Evolutionary conservation across 2,113 vertebrate genomes (phyloP).

Genomic region (Cyrtonyx montezumae): DNA sequence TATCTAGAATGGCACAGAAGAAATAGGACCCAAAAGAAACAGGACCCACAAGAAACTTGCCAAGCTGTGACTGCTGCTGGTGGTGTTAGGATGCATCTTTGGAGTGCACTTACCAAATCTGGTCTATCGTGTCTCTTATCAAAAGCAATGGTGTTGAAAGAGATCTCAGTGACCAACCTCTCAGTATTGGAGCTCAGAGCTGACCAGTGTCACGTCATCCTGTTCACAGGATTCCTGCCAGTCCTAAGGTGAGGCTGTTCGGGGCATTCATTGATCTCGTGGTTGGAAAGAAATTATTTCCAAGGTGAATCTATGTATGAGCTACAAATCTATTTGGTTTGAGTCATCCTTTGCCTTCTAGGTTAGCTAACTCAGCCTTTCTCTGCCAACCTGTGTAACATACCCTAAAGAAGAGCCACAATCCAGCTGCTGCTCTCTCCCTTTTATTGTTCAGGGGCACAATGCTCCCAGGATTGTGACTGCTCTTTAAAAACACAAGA

Average conservation of each 20-base stretch:
- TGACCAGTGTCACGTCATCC: neutral
- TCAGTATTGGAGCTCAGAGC: neutral
- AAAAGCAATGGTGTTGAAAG: neutral
- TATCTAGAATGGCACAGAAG: neutral
- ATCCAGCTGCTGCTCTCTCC: neutral
- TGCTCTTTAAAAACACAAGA: neutral
- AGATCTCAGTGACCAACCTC: neutral
- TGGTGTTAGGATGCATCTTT: neutral
- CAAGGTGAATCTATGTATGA: neutral
- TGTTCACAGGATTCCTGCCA: neutral
- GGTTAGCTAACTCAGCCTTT: neutral
- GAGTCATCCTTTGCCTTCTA: neutral
- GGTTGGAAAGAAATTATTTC: neutral
- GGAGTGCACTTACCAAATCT: neutral
- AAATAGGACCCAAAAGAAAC: neutral
- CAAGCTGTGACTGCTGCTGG: neutral
- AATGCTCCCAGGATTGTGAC: neutral
- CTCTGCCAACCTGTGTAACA: neutral
- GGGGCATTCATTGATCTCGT: neutral
- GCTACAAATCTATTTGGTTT: neutral
- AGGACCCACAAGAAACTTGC: neutral
- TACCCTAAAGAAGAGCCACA: neutral
- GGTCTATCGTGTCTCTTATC: neutral
- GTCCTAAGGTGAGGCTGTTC: rapidly evolving
- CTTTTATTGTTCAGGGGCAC: neutral